These are phyloP conservation scores for Rutilus rutilus DNA, from an alignment of 2,113 vertebrate genomes.

Conservation along the genomic window DNA sequence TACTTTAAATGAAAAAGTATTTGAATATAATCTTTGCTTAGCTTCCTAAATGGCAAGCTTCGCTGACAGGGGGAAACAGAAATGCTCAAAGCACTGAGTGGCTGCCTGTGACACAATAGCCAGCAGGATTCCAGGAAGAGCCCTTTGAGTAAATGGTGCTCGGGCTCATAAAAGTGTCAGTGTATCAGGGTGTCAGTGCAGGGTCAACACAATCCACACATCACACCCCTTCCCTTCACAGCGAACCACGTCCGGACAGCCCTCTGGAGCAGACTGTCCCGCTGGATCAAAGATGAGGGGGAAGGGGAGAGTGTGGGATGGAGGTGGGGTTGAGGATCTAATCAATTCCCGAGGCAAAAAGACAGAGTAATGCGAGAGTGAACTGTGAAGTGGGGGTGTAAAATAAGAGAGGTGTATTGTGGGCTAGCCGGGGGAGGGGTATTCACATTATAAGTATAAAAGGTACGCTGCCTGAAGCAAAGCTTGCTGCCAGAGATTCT, in stretches of 20 bases:
- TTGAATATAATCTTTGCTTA: background rate
- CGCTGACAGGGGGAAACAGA: background rate
- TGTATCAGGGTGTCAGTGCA: constrained; percentile 65
- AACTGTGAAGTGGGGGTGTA: background rate
- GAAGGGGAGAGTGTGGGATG: background rate
- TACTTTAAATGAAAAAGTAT: background rate
- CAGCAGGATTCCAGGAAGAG: constrained; percentile 61
- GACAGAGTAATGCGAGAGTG: background rate
- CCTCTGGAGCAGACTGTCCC: constrained; percentile 36
- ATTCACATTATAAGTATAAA: background rate
- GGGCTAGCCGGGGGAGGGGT: background rate
- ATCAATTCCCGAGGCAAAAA: constrained; percentile 9
- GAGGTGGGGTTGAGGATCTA: constrained; percentile 8
- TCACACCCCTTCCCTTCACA: constrained; percentile 34
- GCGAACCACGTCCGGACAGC: constrained; percentile 23
- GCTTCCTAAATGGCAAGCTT: constrained; percentile 40
- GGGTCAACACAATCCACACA: constrained; percentile 65
- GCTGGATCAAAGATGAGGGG: constrained; percentile 27
- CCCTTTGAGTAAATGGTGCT: constrained; percentile 64
- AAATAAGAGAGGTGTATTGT: background rate
- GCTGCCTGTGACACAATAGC: constrained; percentile 58
- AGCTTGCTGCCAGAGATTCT: background rate
- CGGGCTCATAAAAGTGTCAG: constrained; percentile 69
- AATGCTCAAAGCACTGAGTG: constrained; percentile 33
- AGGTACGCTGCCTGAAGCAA: background rate